phyloP scores from a whole-genome alignment of 2,797 vertebrate species.

The Ciconia nigra region DNA sequence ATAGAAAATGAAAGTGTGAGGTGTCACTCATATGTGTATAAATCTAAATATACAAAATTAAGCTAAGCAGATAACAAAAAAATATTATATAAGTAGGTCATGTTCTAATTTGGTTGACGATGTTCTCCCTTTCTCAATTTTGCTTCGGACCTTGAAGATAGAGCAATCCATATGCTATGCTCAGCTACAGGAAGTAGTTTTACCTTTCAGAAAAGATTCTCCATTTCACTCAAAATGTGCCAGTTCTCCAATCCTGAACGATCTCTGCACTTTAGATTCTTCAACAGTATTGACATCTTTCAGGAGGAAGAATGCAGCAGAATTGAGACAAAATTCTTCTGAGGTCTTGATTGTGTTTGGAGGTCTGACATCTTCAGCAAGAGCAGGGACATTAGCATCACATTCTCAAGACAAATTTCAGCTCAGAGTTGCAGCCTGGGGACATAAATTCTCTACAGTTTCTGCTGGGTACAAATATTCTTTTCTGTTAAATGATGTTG shows the following conservation, averaged over 20 bases:
- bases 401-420: constrained; percentile 11
- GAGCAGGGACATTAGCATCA: not conserved
- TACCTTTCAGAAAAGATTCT: not conserved
- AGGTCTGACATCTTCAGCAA: not conserved
- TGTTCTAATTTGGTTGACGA: not conserved
- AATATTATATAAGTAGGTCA: not conserved
- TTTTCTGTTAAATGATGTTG: not conserved
- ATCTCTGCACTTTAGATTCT: not conserved
- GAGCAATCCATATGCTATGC: not conserved
- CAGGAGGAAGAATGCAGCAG: not conserved
- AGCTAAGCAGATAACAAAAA: not conserved
- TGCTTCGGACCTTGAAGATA: not conserved
- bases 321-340: not conserved
- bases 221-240: not conserved
- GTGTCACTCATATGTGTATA: not conserved
- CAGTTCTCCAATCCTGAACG: not conserved
- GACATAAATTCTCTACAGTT: not conserved
- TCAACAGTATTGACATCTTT: not conserved
- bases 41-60: not conserved
- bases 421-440: not conserved
- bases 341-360: not conserved
- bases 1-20: not conserved
- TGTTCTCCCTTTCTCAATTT: not conserved
- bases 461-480: not conserved
- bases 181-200: not conserved